Percentiles rank a stretch among this genome's conserved stretches.
These are phyloP conservation scores for Sporophila hypoxantha DNA, from an alignment of 2,113 vertebrate species.

Conservation along the genomic window DNA sequence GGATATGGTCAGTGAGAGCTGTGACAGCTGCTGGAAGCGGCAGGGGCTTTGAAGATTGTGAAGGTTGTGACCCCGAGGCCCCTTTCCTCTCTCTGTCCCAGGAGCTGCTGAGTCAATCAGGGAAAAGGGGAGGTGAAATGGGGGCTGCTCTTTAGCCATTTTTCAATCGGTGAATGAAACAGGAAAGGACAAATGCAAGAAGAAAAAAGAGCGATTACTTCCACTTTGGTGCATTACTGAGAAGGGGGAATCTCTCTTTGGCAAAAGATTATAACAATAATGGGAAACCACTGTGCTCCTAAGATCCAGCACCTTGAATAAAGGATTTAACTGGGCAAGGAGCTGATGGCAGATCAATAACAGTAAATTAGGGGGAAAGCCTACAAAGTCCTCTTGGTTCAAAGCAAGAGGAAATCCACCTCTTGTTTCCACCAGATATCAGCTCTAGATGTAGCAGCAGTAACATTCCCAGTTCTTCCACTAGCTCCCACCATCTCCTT, in stretches of 20 bases:
- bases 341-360: slow-evolving; percentile 47
- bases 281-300: slow-evolving; percentile 38
- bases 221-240: slow-evolving; percentile 64
- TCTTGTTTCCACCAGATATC: neutral
- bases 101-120: slow-evolving; percentile 72
- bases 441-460: neutral
- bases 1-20: slow-evolving; percentile 67
- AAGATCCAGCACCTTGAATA: slow-evolving; percentile 41
- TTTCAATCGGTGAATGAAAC: slow-evolving; percentile 71
- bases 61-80: slow-evolving; percentile 69
- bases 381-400: slow-evolving; percentile 1
- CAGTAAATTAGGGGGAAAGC: slow-evolving; percentile 32
- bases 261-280: slow-evolving; percentile 54
- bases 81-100: slow-evolving; percentile 65
- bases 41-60: slow-evolving; percentile 71
- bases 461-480: neutral
- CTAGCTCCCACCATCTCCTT: neutral
- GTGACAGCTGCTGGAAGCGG: slow-evolving; percentile 70
- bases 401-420: slow-evolving; percentile 5
- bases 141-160: slow-evolving; percentile 68
- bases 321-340: slow-evolving; percentile 36
- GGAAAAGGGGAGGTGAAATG: slow-evolving; percentile 59
- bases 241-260: slow-evolving; percentile 45
- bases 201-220: slow-evolving; percentile 67
- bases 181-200: slow-evolving; percentile 68